phyloP scores from a whole-genome alignment of 2,113 vertebrate species.

The Tragelaphus buxtoni region DNA sequence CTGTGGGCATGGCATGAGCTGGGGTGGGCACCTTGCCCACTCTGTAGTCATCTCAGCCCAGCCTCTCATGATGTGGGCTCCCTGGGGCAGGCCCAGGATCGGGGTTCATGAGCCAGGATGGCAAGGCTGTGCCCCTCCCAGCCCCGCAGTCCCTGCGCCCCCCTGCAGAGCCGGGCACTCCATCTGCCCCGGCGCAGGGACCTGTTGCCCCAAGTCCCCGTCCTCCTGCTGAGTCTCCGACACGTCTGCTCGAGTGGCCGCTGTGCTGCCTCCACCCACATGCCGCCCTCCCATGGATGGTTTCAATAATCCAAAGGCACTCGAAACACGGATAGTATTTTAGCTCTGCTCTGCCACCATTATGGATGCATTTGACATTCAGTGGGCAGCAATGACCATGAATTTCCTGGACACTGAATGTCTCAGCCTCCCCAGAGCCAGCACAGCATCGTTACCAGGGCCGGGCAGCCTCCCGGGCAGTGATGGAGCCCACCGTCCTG shows the following conservation, averaged over 20 bases:
- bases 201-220: neutral
- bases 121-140: accelerated
- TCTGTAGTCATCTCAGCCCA: accelerated
- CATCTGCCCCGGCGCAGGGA: accelerated
- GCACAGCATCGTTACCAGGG: conserved; percentile 14
- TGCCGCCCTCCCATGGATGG: neutral
- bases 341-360: conserved; percentile 46
- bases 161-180: accelerated
- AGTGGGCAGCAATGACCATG: conserved; percentile 60
- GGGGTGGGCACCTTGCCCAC: accelerated
- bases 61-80: accelerated
- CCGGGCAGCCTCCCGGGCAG: neutral
- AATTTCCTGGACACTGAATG: conserved; percentile 65
- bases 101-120: accelerated
- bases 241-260: accelerated
- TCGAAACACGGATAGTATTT: conserved; percentile 52
- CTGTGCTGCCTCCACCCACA: accelerated
- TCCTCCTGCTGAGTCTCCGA: neutral
- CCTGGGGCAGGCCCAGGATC: neutral
- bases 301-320: neutral
- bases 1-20: neutral
- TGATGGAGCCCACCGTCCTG: accelerated
- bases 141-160: accelerated
- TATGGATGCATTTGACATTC: conserved; percentile 68
- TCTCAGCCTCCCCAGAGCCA: conserved; percentile 36